Conservation (phyloP, 2,888 invertebrate genomes). For the Ceramica pisi region DNA sequence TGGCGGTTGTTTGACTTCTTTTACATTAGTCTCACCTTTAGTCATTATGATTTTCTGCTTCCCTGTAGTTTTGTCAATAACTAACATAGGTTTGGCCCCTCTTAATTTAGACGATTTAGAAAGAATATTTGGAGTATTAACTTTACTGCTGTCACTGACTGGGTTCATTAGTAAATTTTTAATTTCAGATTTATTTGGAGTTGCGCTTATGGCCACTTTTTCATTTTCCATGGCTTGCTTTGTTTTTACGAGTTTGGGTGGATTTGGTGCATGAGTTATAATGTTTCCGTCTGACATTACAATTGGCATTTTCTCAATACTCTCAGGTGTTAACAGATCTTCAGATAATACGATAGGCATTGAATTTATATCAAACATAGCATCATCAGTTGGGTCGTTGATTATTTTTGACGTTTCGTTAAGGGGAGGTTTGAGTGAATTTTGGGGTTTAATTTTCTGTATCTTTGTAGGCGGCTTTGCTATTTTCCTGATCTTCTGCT, state of each 20-base stretch:
- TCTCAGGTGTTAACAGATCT: conserved; percentile 92
- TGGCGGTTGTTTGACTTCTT: conserved; percentile 79
- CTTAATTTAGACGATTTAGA: conserved; percentile 87
- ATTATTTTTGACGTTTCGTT: conserved; percentile 73
- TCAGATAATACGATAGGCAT: conserved; percentile 95
- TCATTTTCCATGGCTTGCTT: conserved; percentile 80
- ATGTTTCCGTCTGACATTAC: conserved; percentile 89
- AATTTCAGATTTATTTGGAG: conserved; percentile 79
- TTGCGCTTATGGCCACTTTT: conserved; percentile 75
- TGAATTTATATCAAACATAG: conserved; percentile 93
- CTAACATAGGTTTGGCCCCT: conserved; percentile 86
- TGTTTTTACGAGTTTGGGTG: conserved; percentile 80
- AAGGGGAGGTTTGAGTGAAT: conserved; percentile 76
- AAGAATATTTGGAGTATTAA: conserved; percentile 87
- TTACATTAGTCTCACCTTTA: conserved; percentile 80
- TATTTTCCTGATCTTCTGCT: conserved; percentile 84
- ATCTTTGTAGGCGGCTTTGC: conserved; percentile 80
- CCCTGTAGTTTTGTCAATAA: conserved; percentile 87
- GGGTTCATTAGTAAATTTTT: conserved; percentile 86
- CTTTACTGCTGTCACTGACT: conserved; percentile 79
- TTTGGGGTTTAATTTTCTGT: conserved; percentile 81
- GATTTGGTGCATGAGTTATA: conserved; percentile 76
- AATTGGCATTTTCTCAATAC: conserved; percentile 93
- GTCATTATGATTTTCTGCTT: conserved; percentile 88
- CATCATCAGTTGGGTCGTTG: conserved; percentile 79